Percentiles rank a stretch among this genome's conserved stretches.
Evolutionary conservation across 2,888 invertebrate species (phyloP).

Genomic region (Sericinus montela): DNA sequence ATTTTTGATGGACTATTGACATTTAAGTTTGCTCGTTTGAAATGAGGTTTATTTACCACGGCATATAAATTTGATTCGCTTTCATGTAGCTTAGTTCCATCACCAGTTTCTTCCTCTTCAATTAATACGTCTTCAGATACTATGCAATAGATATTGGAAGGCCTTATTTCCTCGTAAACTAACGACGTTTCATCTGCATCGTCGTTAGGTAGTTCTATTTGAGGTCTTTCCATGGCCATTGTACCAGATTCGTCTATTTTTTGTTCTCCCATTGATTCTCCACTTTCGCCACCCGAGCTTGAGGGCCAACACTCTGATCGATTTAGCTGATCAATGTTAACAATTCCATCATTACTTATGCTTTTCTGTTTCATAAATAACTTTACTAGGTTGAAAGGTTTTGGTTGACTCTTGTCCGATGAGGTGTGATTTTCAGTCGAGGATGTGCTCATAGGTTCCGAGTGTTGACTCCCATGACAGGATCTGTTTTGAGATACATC

Average conservation of each 20-base stretch:
- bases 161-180: conserved; percentile 63
- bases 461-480: conserved; percentile 66
- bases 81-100: conserved; percentile 62
- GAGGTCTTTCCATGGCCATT: conserved; percentile 50
- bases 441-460: conserved; percentile 75
- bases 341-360: conserved; percentile 86
- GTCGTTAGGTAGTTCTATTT: conserved; percentile 77
- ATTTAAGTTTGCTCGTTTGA: conserved; percentile 73
- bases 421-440: conserved; percentile 73
- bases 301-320: conserved; percentile 88
- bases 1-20: conserved; percentile 69
- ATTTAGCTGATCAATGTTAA: conserved; percentile 86
- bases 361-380: conserved; percentile 95
- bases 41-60: conserved; percentile 66
- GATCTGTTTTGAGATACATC: conserved; percentile 69
- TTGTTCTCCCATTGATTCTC: conserved; percentile 76
- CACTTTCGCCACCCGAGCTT: conserved; percentile 81
- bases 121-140: conserved; percentile 69
- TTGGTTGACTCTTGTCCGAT: conserved; percentile 76
- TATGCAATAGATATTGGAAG: conserved; percentile 52
- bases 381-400: conserved; percentile 90
- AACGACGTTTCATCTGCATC: conserved; percentile 60
- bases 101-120: conserved; percentile 67
- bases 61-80: conserved; percentile 69
- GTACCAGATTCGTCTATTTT: conserved; percentile 48